Conservation (phyloP, 2,113 vertebrate genomes). For the Puma concolor region DNA sequence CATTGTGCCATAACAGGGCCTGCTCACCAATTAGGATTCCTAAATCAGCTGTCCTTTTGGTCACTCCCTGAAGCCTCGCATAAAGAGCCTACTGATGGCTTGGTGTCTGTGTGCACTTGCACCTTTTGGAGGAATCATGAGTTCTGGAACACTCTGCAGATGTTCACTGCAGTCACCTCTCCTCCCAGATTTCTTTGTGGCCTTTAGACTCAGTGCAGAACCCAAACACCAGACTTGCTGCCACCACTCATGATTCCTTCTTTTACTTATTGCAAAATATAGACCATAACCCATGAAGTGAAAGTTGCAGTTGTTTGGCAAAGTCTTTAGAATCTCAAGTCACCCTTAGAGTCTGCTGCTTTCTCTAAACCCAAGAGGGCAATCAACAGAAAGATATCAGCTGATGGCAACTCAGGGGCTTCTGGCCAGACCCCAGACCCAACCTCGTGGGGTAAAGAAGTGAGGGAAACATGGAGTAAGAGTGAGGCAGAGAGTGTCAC, state of each 20-base stretch:
- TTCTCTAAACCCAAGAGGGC: not conserved
- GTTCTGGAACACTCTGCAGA: not conserved
- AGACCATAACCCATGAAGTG: not conserved
- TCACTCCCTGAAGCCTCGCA: not conserved
- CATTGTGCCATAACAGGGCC: no score
- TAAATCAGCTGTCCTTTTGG: no score
- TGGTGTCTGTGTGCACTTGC: accelerated
- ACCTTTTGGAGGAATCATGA: not conserved
- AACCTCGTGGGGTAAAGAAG: not conserved
- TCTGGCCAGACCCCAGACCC: not conserved
- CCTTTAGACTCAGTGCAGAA: not conserved
- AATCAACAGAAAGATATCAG: not conserved
- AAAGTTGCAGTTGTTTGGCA: not conserved
- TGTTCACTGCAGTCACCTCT: not conserved
- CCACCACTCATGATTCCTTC: not conserved
- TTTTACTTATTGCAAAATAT: not conserved
- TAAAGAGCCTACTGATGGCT: not conserved
- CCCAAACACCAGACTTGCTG: not conserved
- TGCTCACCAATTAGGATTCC: no score
- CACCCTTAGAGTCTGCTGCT: not conserved
- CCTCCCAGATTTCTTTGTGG: not conserved
- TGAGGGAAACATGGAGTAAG: not conserved
- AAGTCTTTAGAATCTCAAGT: not conserved
- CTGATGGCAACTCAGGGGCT: not conserved
- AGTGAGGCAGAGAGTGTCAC: not conserved